Base-by-base conservation (phyloP, 92 coral and sea anemone genomes). In the Palythoa caribaeorum region DNA sequence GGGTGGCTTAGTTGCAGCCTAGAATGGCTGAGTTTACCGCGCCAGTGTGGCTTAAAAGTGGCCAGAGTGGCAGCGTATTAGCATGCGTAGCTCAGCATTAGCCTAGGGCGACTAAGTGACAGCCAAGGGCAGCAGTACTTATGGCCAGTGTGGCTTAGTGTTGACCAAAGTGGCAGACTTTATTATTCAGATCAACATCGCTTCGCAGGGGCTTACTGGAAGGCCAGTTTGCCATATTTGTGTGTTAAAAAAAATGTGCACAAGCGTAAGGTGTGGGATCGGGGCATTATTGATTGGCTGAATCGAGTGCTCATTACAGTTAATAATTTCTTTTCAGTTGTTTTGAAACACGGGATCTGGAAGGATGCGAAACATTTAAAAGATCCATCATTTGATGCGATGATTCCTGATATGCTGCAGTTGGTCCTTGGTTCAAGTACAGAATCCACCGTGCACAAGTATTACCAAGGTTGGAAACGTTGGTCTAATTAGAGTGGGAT, bases 71-170 rank as follows among this genome's bases (percentile, higher is more conserved):
- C 28, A 28, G 28, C 28, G 28, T 20, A 21, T 21, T 36, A 59
- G 21, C 73, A 1, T 20, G 39, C n/a, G 73, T 69, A 38, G 73
- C 73, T 21, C 40, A 69, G 73, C 40, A 36, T 69, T 59, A 59
- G 20, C 20, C 66, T 20, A 59, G 66, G 21, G 66, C 3, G 66
- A 20, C 66, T 59, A 5, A 59, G 66, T 59, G 3, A 59, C n/a
- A 59, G 66, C 66, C 66, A 59, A 59, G 66, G 20, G 66, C 17
- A 14, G 66, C 20, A 59, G 66, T 59, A 59, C 66, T 59, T 59
- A 59, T 59, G 66, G 66, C 65, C 66, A 59, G n/a, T 59, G 66
- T 59, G 66, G 66, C 66, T 59, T 59, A 16, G 66, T 59, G 66
- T 13, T 59, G 20, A 15, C 66, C 66, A 59, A 59, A 59, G 66